Evolutionary conservation across 2,888 invertebrate genomes (phyloP).

Genomic region (Melolontha melolontha): DNA sequence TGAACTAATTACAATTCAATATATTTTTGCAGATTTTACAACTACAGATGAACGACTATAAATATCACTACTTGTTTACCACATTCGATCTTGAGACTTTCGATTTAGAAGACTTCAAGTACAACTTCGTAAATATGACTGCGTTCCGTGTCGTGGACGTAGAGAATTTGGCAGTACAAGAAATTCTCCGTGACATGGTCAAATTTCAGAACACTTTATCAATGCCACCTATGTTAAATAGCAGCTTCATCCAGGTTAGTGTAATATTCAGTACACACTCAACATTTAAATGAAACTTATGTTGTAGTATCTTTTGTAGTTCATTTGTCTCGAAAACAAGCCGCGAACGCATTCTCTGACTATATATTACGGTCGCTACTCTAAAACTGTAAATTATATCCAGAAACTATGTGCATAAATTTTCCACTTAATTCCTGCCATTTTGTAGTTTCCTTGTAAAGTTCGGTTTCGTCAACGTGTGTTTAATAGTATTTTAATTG

Average conservation of each 20-base stretch:
- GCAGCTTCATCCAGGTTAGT: conserved; percentile 62
- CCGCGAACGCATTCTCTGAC: neutral
- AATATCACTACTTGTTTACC: conserved; percentile 86
- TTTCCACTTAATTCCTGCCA: conserved; percentile 2
- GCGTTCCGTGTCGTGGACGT: conserved; percentile 83
- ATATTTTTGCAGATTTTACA: conserved; percentile 75
- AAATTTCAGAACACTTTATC: conserved; percentile 67
- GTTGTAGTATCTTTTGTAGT: neutral
- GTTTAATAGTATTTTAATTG: conserved; percentile 6
- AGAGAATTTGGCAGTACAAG: conserved; percentile 74
- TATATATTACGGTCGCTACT: conserved; percentile 1
- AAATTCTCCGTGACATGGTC: conserved; percentile 79
- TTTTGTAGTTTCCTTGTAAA: neutral
- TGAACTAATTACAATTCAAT: neutral
- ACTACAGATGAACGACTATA: conserved; percentile 87
- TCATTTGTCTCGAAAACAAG: conserved; percentile 1
- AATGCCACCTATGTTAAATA: conserved; percentile 56
- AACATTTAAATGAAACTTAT: neutral
- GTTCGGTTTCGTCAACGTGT: neutral
- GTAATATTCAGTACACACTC: conserved; percentile 4
- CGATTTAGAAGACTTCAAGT: conserved; percentile 90
- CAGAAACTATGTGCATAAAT: conserved; percentile 20
- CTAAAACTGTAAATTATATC: conserved; percentile 12
- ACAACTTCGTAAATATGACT: conserved; percentile 96
- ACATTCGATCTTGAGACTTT: conserved; percentile 77